phyloP scores from a whole-genome alignment of 2,113 vertebrate species.

The Cygnus atratus region DNA sequence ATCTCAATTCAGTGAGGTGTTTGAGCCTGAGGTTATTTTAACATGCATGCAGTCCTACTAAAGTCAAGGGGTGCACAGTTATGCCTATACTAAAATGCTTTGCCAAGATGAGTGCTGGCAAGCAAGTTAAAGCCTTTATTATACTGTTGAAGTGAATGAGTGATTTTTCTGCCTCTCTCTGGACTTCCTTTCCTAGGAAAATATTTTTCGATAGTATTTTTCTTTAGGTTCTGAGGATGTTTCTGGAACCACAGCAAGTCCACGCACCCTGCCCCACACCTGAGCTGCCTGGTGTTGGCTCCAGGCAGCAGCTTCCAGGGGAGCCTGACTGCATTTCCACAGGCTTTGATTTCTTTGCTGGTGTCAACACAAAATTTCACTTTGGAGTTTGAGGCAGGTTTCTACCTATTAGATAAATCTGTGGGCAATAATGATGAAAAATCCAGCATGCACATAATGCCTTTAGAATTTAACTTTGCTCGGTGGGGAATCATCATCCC shows the following conservation, averaged over 20 bases:
- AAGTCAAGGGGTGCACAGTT: not conserved
- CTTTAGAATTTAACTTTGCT: not conserved
- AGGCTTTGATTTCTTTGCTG: not conserved
- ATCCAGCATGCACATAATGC: accelerated
- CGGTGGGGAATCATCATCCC: not conserved
- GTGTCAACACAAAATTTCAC: not conserved
- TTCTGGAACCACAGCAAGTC: not conserved
- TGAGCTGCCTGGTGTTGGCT: not conserved
- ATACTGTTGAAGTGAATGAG: not conserved
- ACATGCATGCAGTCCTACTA: accelerated
- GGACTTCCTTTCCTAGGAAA: not conserved
- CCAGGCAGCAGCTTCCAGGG: not conserved
- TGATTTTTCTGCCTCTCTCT: not conserved
- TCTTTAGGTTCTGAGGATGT: not conserved
- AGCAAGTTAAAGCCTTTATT: not conserved
- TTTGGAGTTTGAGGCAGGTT: not conserved
- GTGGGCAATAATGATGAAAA: not conserved
- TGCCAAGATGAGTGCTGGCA: not conserved
- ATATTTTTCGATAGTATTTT: not conserved
- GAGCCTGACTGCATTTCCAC: not conserved
- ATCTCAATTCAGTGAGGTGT: not conserved
- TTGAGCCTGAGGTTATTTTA: not conserved
- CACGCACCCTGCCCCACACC: accelerated
- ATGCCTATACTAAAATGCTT: not conserved
- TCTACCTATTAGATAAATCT: not conserved